Evolutionary conservation across 2,888 invertebrate genomes (phyloP).

Genomic region (Sepioteuthis lessoniana): DNA sequence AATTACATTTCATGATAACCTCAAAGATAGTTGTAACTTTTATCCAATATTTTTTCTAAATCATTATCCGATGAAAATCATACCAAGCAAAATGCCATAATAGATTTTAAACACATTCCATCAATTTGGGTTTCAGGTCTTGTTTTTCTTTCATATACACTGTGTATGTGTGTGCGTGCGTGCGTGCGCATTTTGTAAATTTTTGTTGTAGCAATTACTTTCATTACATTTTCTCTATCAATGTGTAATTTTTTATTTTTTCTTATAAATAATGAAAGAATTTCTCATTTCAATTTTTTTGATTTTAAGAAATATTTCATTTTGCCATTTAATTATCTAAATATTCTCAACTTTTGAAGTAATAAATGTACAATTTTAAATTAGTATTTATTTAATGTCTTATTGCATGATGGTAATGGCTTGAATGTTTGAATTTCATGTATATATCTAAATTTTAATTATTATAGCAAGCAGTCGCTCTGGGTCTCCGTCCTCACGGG

Average conservation of each 20-base stretch:
- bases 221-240: not conserved
- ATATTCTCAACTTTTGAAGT: not conserved
- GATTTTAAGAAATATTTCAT: too few species aligned
- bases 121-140: too few species aligned
- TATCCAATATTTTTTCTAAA: too few species aligned
- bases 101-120: too few species aligned
- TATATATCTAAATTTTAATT: not conserved
- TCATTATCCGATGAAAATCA: too few species aligned
- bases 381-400: not conserved
- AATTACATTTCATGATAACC: too few species aligned
- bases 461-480: slow-evolving; percentile 90
- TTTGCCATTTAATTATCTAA: not conserved
- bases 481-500: slow-evolving; percentile 91
- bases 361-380: not conserved
- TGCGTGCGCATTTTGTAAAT: not conserved
- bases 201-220: not conserved
- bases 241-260: too few species aligned
- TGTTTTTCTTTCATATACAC: too few species aligned
- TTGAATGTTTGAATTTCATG: not conserved
- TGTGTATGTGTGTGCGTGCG: not conserved
- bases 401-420: not conserved
- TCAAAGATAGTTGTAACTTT: too few species aligned
- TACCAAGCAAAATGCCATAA: too few species aligned
- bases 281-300: not conserved
- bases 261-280: not conserved